Evolutionary conservation across 2,797 vertebrate genomes (phyloP), one percentile per base, ranked within the genome.

Genomic region (Pipistrellus pipistrellus): DNA sequence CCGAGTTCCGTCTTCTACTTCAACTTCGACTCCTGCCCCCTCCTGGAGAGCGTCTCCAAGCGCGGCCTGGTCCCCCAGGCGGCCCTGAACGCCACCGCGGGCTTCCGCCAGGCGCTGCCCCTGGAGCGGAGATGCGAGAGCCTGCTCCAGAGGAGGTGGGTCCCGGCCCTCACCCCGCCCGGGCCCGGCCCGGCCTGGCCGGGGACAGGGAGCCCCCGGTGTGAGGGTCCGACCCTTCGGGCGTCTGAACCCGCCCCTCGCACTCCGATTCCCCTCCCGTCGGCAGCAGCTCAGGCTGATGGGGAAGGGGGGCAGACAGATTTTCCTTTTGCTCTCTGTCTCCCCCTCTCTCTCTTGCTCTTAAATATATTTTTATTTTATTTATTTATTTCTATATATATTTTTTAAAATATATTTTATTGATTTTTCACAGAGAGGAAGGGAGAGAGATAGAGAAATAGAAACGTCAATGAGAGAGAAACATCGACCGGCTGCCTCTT

Each of bases 1-100:
- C 27, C 48, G n/a, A 88, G 96, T 66, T 94, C 91, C 38, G 78
- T 98, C 85, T 98, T 98, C 95, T 64, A 97, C 30, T 98, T 98
- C 96, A 64, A 97, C 25, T 98, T 98, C 44, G 92, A 87, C 25
- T 92, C 95, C 59, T 97, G 97, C 51, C 71, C 95, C 4, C 96
- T 97, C 35, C 81, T 97, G 93, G 86, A 98, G 10, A 75, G 94
- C 69, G 93, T 98, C 57, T 89, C 84, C 44, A 91, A 72, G 66
- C 95, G 84, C 41, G 85, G 68, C 53, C 78, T 11, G 59, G 12
- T 75, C 20, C 41, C 41, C 10, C 88, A 78, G 1, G 41, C 51
- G 21, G 85, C 78, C 68, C 1, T 82, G 1, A 17, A 13, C 4
- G 25, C 8, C n/a, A n/a, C n/a, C 62, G 6, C 0, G 14, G 83